Base-by-base conservation (phyloP, 2,888 invertebrate species). In the Malthinus flaveolus region DNA sequence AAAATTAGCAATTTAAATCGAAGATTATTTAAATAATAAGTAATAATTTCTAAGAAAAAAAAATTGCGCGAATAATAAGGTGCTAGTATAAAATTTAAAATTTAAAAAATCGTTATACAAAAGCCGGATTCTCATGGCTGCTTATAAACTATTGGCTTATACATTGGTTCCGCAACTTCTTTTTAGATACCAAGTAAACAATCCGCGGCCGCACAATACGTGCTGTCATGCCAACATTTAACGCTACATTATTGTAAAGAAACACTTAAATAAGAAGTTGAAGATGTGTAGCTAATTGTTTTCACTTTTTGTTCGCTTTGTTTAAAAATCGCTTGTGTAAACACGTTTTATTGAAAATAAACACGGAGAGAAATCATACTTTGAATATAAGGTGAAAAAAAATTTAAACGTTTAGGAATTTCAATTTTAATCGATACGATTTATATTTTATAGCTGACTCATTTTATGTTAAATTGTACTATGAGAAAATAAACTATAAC, bases 81-180 rank as follows among this genome's bases (percentile, higher is more conserved):
- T 23, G 23, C 5, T 23, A 23, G 23, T 23, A 11, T 42, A 42
- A 42, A 15, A 42, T 23, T 15, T 42, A 42, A 42, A 42, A 42
- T 42, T 51, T 56, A 51, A 53, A 36, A 50, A 50, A 34, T 64
- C 58, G 53, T 58, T 59, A 60, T 67, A 73, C 72, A 73, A 74
- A 71, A 71, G 71, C 59, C 63, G 66, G 67, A 71, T 73, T 76
- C 74, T 75, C 75, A 75, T 74, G 74, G 70, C 73, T 75, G 72
- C 76, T 75, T 75, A 74, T 73, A 73, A 72, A 72, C 73, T 75
- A 74, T 75, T 74, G 75, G 73, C 62, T 71, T 15, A 23, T 23
- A 71, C 67, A 71, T 75, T 73, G 68, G 75, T 68, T 63, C 68
- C 71, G 74, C 66, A 65, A 61, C 63, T 74, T 74, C 71, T 76